Percentiles rank a stretch among this genome's conserved stretches.
These are phyloP conservation scores for Listrodromus nycthemerus DNA, from an alignment of 2,888 invertebrate species.

Conservation along the genomic window DNA sequence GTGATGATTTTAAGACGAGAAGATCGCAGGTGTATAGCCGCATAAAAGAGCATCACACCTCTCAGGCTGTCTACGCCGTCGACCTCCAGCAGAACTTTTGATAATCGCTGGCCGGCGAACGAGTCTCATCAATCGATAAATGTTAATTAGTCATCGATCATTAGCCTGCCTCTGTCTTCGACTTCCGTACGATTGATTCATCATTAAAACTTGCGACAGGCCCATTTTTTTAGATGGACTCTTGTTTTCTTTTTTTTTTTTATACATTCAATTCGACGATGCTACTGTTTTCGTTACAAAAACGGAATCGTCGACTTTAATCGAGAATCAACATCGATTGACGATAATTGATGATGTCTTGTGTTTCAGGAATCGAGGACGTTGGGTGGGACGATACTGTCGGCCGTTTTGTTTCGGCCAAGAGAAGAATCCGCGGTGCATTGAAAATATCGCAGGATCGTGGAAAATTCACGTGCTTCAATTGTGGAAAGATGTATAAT, in stretches of 20 bases:
- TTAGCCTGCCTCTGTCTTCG: not conserved
- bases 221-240: not conserved
- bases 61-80: constrained; percentile 72
- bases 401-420: constrained; percentile 15
- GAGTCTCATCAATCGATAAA: not conserved
- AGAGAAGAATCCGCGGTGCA: constrained; percentile 6
- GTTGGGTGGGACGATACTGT: constrained; percentile 6
- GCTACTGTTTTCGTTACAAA: constrained; percentile 65
- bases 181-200: not conserved
- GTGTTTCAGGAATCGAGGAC: constrained; percentile 48
- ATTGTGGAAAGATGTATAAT: constrained; percentile 61
- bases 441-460: not conserved
- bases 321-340: not conserved
- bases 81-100: constrained; percentile 67
- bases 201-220: not conserved
- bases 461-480: constrained; percentile 66
- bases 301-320: not conserved
- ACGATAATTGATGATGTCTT: not conserved
- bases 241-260: not conserved
- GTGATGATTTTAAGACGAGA: constrained; percentile 75
- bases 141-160: not conserved
- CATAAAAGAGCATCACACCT: constrained; percentile 74
- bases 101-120: too few species aligned
- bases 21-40: constrained; percentile 77
- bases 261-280: not conserved